phyloP scores from a whole-genome alignment of 2,888 invertebrate genomes.

The Rhodophaea formosa region DNA sequence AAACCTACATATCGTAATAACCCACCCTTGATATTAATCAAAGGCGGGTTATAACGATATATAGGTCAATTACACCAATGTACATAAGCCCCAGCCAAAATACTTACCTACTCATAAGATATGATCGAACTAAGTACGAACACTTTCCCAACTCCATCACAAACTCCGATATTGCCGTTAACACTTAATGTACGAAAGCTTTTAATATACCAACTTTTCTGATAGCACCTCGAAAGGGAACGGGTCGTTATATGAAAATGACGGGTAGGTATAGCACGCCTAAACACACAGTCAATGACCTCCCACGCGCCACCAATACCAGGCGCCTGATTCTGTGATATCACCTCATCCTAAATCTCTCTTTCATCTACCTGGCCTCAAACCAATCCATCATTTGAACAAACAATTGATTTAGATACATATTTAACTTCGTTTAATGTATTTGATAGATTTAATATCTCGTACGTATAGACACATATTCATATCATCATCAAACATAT shows the following conservation, averaged over 20 bases:
- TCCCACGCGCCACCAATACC: constrained; percentile 1
- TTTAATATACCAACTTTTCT: neutral
- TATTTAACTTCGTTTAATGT: too few species aligned
- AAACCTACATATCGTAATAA: too few species aligned
- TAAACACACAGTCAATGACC: constrained; percentile 30
- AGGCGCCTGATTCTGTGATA: neutral
- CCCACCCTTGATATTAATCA: too few species aligned
- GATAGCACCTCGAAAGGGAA: neutral
- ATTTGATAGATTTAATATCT: too few species aligned
- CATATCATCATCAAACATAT: too few species aligned
- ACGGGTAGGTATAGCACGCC: neutral
- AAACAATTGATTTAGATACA: too few species aligned
- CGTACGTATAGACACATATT: too few species aligned
- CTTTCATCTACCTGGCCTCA: too few species aligned
- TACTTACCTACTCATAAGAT: neutral
- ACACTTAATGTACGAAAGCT: neutral
- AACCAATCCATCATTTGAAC: too few species aligned
- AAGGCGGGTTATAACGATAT: too few species aligned
- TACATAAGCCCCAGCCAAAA: neutral
- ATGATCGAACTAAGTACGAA: neutral
- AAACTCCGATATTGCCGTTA: neutral
- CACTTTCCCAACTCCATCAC: neutral
- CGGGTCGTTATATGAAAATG: neutral
- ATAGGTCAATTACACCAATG: neutral
- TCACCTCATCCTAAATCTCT: neutral